Evolutionary conservation across 2,113 vertebrate species (phyloP).

Genomic region (Lanius collurio): DNA sequence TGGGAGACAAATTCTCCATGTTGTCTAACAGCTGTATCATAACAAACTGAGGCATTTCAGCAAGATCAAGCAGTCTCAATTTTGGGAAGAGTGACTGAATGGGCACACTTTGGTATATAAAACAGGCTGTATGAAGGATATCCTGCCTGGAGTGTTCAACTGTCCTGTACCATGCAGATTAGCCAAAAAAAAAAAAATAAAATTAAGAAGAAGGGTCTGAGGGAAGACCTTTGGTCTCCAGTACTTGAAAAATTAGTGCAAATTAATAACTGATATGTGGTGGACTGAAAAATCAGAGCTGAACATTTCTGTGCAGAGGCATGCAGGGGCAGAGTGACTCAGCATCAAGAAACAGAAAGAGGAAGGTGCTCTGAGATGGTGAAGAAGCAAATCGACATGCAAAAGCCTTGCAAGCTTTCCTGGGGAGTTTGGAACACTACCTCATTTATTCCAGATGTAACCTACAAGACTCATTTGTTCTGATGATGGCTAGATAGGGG

Average conservation of each 20-base stretch:
- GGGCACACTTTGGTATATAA: not conserved
- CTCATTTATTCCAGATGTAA: constrained; percentile 34
- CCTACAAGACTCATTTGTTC: not conserved
- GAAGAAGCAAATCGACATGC: not conserved
- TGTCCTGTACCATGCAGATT: not conserved
- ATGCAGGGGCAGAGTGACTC: not conserved
- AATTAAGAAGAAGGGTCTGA: not conserved
- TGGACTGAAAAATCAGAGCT: not conserved
- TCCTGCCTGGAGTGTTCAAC: fast-evolving
- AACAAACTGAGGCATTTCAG: not conserved
- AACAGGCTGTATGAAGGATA: not conserved
- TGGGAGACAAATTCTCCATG: not conserved
- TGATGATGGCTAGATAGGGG: not conserved
- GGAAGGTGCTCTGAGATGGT: not conserved
- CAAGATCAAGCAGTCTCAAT: not conserved
- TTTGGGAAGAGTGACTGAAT: not conserved
- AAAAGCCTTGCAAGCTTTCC: not conserved
- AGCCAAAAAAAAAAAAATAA: not conserved
- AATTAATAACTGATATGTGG: not conserved
- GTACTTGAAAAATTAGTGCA: not conserved
- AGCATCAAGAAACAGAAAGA: not conserved
- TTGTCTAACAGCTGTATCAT: fast-evolving
- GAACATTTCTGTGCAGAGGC: not conserved
- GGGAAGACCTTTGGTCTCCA: not conserved
- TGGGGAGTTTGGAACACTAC: constrained; percentile 24